phyloP scores from a whole-genome alignment of 2,888 invertebrate species.

The Cephus nigrinus region DNA sequence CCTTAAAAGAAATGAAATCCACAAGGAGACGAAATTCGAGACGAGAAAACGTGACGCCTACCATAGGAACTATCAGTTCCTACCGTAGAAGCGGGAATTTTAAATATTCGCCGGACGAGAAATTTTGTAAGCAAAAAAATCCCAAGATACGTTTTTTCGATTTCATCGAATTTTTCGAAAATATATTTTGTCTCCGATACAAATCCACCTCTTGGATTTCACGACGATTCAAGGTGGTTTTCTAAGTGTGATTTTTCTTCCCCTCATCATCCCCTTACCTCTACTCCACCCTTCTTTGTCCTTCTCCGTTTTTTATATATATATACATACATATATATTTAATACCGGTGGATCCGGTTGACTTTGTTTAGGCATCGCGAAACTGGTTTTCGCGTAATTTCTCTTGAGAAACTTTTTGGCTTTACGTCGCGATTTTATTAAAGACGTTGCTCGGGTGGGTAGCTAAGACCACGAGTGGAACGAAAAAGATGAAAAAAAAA shows the following conservation, averaged over 20 bases:
- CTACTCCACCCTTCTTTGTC: not conserved
- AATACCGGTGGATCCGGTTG: slow-evolving; percentile 35
- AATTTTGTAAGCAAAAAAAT: not conserved
- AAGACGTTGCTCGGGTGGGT: not conserved
- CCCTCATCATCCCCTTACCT: not conserved
- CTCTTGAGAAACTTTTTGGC: not conserved
- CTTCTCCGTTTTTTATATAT: not conserved
- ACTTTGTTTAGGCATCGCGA: slow-evolving; percentile 6
- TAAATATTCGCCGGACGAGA: not conserved
- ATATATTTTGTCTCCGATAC: not conserved
- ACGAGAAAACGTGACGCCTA: not conserved
- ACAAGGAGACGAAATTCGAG: not conserved
- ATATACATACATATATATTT: not conserved
- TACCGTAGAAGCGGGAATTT: not conserved
- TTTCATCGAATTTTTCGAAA: not conserved
- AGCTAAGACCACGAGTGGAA: not conserved
- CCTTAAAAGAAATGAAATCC: not conserved
- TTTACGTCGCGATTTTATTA: not conserved
- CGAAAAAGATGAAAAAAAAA: not conserved
- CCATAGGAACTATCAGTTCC: not conserved
- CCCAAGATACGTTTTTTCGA: not conserved
- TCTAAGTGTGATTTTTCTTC: not conserved
- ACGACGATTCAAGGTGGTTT: not conserved
- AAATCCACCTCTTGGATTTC: not conserved
- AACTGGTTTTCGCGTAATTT: not conserved